A percentile compares a stretch with the other conserved stretches of the same genome.
Conservation (phyloP, 2,113 vertebrate genomes). For the Anarhynchus alexandrinus region DNA sequence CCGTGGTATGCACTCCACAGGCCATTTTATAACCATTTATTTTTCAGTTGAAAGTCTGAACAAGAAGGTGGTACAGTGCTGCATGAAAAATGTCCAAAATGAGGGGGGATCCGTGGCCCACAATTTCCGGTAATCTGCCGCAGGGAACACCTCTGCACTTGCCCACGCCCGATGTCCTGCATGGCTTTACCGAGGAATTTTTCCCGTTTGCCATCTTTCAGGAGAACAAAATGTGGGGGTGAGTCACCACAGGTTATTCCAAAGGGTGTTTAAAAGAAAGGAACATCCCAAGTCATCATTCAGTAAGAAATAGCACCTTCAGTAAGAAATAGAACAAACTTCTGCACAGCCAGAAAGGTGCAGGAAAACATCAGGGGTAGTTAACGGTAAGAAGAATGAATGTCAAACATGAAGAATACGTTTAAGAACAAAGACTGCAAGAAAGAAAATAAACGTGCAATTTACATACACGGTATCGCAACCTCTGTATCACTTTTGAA, state of each 20-base stretch:
- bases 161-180: accelerated
- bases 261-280: not conserved
- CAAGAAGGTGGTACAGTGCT: not conserved
- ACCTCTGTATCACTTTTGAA: not conserved
- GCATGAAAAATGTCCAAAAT: not conserved
- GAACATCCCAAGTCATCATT: not conserved
- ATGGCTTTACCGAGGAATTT: not conserved
- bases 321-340: not conserved
- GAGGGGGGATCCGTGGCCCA: accelerated
- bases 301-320: not conserved
- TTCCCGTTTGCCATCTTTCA: not conserved
- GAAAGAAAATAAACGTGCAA: not conserved
- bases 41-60: not conserved
- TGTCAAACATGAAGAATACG: not conserved
- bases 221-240: not conserved
- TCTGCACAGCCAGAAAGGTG: not conserved
- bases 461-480: not conserved
- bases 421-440: not conserved
- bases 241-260: not conserved
- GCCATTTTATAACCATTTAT: not conserved
- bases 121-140: not conserved
- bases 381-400: not conserved
- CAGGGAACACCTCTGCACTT: not conserved
- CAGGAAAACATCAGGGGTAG: not conserved
- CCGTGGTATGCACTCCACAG: not conserved